phyloP scores from a whole-genome alignment of 1,140 invertebrate species.

The Bombus balteatus region DNA sequence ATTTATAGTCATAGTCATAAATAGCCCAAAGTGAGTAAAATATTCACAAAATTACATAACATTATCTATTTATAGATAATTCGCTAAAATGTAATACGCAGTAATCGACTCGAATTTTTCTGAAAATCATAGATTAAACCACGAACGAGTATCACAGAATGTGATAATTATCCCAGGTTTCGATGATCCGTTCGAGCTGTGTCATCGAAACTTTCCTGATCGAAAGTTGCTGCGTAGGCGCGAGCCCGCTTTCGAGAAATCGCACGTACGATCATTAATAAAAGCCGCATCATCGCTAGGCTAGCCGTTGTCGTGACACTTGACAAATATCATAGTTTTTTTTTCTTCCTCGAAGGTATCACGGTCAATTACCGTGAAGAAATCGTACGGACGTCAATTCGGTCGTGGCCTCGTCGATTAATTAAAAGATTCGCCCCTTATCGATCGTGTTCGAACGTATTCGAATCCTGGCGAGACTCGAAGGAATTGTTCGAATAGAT shows the following conservation, averaged over 20 bases:
- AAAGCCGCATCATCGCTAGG: conserved; percentile 39
- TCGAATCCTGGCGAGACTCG: background rate
- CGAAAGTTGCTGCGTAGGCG: conserved; percentile 65
- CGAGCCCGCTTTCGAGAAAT: conserved; percentile 49
- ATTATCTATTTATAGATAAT: no score
- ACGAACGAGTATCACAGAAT: no score
- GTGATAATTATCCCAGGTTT: conserved; percentile 10
- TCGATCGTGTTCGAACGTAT: background rate
- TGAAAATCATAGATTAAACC: no score
- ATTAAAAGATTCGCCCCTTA: background rate
- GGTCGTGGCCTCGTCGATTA: background rate
- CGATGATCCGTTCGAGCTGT: conserved; percentile 38
- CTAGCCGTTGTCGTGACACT: conserved; percentile 31
- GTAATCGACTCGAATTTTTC: no score
- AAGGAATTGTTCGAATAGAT: conserved; percentile 32
- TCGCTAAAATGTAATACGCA: no score
- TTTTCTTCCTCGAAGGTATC: background rate
- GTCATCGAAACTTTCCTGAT: conserved; percentile 65
- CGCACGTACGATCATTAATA: conserved; percentile 48
- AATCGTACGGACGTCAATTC: background rate
- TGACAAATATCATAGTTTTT: conserved; percentile 40
- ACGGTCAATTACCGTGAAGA: conserved; percentile 34
- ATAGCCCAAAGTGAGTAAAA: no score
- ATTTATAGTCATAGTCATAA: background rate
- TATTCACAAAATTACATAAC: no score